A percentile compares a stretch with the other conserved stretches of the same genome.
Evolutionary conservation across 2,113 vertebrate species (phyloP).

Genomic region (Patagioenas fasciata): DNA sequence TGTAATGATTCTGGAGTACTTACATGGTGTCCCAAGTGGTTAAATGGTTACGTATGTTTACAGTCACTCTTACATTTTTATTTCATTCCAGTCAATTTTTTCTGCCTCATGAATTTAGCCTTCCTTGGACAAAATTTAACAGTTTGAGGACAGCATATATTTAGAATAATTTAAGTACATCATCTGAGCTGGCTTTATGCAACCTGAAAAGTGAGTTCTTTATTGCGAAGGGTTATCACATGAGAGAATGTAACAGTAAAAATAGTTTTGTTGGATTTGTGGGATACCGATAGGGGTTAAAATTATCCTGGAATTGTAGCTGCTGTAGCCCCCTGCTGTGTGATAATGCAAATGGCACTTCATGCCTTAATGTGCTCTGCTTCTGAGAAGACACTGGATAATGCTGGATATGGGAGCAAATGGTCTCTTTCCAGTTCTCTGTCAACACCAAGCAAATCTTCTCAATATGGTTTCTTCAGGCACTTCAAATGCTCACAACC

Average conservation of each 20-base stretch:
- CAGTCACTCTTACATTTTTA: background rate
- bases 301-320: conserved; percentile 68
- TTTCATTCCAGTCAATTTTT: background rate
- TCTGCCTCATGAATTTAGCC: background rate
- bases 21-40: background rate
- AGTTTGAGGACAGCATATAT: background rate
- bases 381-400: background rate
- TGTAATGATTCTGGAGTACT: background rate
- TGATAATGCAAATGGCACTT: conserved; percentile 80
- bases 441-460: background rate
- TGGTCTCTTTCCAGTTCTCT: background rate
- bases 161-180: background rate
- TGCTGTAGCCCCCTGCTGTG: conserved; percentile 83
- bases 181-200: background rate
- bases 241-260: conserved; percentile 49
- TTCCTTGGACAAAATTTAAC: background rate
- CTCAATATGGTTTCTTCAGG: background rate
- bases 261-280: conserved; percentile 48
- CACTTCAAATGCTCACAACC: background rate
- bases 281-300: conserved; percentile 30
- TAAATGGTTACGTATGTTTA: background rate
- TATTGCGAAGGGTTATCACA: background rate
- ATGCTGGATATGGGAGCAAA: conserved; percentile 4
- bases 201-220: conserved; percentile 10
- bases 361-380: conserved; percentile 55